These are phyloP conservation scores for Lepidocyrtinus sp. DNA, from an alignment of 2,888 invertebrate species.

Conservation along the genomic window DNA sequence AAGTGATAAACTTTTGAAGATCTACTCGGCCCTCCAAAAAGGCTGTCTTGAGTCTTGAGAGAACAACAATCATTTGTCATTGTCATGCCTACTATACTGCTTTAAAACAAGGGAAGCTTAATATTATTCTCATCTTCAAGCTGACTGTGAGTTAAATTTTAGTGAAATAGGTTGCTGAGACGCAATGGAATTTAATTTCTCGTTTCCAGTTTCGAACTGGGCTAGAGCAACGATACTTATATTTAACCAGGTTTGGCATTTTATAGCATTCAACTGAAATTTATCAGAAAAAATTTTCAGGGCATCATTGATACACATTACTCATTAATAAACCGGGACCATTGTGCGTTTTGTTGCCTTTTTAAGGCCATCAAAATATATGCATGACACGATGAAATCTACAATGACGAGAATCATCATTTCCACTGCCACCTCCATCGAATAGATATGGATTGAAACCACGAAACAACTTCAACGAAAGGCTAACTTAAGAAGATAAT, in stretches of 20 bases:
- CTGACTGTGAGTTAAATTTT: no score
- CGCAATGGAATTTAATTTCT: no score
- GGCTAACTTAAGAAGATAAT: not conserved
- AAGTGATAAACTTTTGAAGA: not conserved
- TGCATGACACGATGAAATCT: constrained; percentile 60
- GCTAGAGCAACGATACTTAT: constrained; percentile 49
- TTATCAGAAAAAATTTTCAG: not conserved
- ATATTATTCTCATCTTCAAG: not conserved
- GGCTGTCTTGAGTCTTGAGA: not conserved
- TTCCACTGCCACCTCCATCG: constrained; percentile 62
- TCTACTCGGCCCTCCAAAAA: not conserved
- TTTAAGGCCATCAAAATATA: constrained; percentile 61
- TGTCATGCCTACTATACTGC: not conserved
- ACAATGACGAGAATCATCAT: constrained; percentile 60
- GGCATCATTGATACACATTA: not conserved
- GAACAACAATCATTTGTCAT: not conserved
- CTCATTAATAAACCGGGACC: no score
- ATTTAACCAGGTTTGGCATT: constrained; percentile 58
- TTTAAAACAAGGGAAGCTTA: not conserved
- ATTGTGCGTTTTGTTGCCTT: no score
- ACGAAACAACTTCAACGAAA: not conserved
- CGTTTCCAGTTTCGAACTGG: constrained; percentile 38
- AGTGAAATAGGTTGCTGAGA: no score
- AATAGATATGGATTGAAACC: constrained; percentile 15
- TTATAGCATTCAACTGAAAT: constrained; percentile 44